phyloP scores from a whole-genome alignment of 1,140 invertebrate genomes.

The Leptonema lineaticorne region DNA sequence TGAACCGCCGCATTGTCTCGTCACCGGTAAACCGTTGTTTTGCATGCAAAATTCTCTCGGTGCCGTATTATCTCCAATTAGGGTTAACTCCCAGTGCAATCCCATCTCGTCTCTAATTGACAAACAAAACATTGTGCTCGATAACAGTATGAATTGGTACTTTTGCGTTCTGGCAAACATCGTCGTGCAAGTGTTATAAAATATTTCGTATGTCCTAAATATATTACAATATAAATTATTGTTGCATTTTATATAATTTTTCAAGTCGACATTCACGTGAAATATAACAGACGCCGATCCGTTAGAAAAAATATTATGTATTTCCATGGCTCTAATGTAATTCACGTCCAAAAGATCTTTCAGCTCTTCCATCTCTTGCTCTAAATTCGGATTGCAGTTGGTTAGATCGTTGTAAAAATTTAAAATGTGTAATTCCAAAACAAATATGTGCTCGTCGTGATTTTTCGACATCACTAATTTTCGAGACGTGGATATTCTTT shows the following conservation, averaged over 20 bases:
- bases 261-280: slow-evolving; percentile 30
- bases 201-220: slow-evolving; percentile 8
- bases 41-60: slow-evolving; percentile 56
- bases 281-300: slow-evolving; percentile 42
- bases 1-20: slow-evolving; percentile 51
- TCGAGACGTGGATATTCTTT: slow-evolving; percentile 36
- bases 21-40: slow-evolving; percentile 53
- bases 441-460: slow-evolving; percentile 45
- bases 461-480: slow-evolving; percentile 45
- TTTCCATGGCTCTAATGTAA: slow-evolving; percentile 32
- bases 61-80: slow-evolving; percentile 49
- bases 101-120: slow-evolving; percentile 44
- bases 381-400: slow-evolving; percentile 33
- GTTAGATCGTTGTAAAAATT: slow-evolving; percentile 36
- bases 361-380: slow-evolving; percentile 28
- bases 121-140: slow-evolving; percentile 51
- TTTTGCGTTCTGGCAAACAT: not conserved
- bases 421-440: slow-evolving; percentile 41
- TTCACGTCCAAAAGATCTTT: slow-evolving; percentile 29
- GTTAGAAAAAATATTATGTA: slow-evolving; percentile 33
- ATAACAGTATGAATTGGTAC: slow-evolving; percentile 26
- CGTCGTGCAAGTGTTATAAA: not conserved
- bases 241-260: slow-evolving; percentile 10
- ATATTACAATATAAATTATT: slow-evolving; percentile 18
- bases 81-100: slow-evolving; percentile 52